These are phyloP conservation scores for Brachyhypopomus occidentalis DNA, from an alignment of 2,113 vertebrate genomes.

Conservation along the genomic window DNA sequence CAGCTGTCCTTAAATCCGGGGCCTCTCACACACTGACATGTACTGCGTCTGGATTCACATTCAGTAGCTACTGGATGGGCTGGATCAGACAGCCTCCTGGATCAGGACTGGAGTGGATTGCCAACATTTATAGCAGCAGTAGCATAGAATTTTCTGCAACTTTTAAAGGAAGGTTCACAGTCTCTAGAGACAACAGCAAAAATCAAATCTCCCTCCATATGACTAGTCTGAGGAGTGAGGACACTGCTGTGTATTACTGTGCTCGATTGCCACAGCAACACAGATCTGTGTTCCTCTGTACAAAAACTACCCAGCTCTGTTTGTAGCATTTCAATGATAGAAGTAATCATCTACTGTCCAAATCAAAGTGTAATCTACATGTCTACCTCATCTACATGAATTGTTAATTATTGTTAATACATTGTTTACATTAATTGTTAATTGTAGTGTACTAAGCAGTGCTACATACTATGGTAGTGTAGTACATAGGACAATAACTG, in stretches of 20 bases:
- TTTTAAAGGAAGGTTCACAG: conserved; percentile 14
- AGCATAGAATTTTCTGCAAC: background rate
- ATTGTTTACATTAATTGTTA: no score
- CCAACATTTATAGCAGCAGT: background rate
- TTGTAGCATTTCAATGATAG: background rate
- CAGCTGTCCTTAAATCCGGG: background rate
- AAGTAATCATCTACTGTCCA: no score
- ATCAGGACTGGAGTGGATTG: conserved; percentile 31
- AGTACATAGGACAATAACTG: no score
- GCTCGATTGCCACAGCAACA: background rate
- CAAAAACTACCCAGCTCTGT: background rate
- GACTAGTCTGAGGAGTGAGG: conserved; percentile 1
- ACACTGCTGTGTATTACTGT: conserved; percentile 45
- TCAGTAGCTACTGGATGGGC: background rate
- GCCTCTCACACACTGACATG: conserved; percentile 26
- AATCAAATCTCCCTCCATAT: conserved; percentile 15
- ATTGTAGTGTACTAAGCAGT: no score
- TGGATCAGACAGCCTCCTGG: conserved; percentile 34
- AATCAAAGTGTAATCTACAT: no score
- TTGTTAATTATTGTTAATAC: no score
- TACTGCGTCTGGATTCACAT: conserved; percentile 20
- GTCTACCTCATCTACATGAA: no score
- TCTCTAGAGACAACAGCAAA: conserved; percentile 24
- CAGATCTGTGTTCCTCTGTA: background rate
- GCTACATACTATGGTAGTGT: no score